Evolutionary conservation across 2,888 invertebrate species (phyloP).

Genomic region (Drosophila paramelanica): DNA sequence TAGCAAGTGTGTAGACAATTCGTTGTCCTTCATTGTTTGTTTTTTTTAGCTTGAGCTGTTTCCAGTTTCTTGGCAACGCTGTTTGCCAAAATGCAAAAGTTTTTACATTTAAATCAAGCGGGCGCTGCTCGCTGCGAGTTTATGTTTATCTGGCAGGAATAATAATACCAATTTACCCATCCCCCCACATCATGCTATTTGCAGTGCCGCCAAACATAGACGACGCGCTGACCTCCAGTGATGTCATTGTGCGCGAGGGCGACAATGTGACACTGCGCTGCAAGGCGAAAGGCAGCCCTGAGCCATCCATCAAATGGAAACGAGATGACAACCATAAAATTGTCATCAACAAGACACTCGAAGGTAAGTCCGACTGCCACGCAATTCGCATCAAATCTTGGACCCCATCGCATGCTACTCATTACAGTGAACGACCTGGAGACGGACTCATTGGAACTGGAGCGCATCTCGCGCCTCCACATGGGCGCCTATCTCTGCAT

Average conservation of each 20-base stretch:
- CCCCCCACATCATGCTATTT: not conserved
- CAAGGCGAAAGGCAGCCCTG: slow-evolving; percentile 95
- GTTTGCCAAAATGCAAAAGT: slow-evolving; percentile 62
- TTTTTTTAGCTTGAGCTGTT: slow-evolving; percentile 9
- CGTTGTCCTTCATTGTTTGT: slow-evolving; percentile 10
- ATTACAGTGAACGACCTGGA: slow-evolving; percentile 92
- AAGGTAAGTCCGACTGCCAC: slow-evolving; percentile 86
- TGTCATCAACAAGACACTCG: slow-evolving; percentile 92
- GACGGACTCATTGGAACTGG: slow-evolving; percentile 93
- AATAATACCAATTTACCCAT: slow-evolving; percentile 73
- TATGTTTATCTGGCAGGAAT: slow-evolving; percentile 51
- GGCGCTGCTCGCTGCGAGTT: slow-evolving; percentile 37
- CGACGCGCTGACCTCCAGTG: slow-evolving; percentile 95
- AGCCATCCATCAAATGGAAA: slow-evolving; percentile 95
- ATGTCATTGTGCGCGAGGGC: slow-evolving; percentile 95
- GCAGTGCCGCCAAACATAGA: slow-evolving; percentile 96
- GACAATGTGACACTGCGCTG: slow-evolving; percentile 95
- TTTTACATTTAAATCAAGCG: slow-evolving; percentile 69
- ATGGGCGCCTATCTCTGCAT: slow-evolving; percentile 97
- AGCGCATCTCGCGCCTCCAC: slow-evolving; percentile 93
- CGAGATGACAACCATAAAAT: slow-evolving; percentile 95
- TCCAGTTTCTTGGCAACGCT: slow-evolving; percentile 55
- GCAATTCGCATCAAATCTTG: slow-evolving; percentile 2
- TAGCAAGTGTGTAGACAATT: slow-evolving; percentile 29
- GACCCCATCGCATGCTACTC: slow-evolving; percentile 15